Evolutionary conservation across 2,113 vertebrate genomes (phyloP).

Genomic region (Oreochromis tanganicae): DNA sequence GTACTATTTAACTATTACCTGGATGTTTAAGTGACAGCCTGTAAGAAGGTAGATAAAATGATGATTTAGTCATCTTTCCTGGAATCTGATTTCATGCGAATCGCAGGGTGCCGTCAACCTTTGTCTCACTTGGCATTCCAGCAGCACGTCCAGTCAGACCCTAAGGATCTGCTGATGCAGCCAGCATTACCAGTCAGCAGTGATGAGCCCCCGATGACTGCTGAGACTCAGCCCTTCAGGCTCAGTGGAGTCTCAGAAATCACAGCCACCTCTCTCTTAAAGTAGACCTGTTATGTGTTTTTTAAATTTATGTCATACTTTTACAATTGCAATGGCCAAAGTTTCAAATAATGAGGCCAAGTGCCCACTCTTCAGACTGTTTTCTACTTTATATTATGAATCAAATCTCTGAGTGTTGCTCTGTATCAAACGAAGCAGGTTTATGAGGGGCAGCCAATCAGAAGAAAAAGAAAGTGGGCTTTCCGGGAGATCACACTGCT

Average conservation of each 20-base stretch:
- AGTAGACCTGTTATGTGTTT: not conserved
- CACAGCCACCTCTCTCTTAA: slow-evolving; percentile 24
- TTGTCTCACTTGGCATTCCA: slow-evolving; percentile 28
- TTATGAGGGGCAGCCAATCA: not conserved
- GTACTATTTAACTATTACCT: not conserved
- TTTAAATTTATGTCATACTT: not conserved
- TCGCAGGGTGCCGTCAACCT: slow-evolving; percentile 3
- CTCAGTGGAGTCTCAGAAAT: slow-evolving; percentile 32
- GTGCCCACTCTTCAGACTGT: not conserved
- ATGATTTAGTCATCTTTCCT: not conserved
- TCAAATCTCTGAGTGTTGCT: not conserved
- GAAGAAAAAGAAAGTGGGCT: not conserved
- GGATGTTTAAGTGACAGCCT: not conserved
- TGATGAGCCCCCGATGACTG: slow-evolving; percentile 42
- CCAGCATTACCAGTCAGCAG: slow-evolving; percentile 7
- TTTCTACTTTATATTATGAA: not conserved
- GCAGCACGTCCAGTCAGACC: slow-evolving; percentile 35
- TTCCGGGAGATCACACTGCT: not conserved
- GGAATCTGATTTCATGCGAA: not conserved
- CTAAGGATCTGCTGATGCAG: not conserved
- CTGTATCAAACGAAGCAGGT: not conserved
- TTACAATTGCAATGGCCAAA: not conserved
- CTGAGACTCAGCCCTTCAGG: slow-evolving; percentile 21
- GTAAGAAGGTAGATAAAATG: not conserved
- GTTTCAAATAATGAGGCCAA: not conserved